Percentiles rank a stretch among this genome's conserved stretches.
These are phyloP conservation scores for Eristalinus aeneus DNA, from an alignment of 2,888 invertebrate genomes.

Conservation along the genomic window DNA sequence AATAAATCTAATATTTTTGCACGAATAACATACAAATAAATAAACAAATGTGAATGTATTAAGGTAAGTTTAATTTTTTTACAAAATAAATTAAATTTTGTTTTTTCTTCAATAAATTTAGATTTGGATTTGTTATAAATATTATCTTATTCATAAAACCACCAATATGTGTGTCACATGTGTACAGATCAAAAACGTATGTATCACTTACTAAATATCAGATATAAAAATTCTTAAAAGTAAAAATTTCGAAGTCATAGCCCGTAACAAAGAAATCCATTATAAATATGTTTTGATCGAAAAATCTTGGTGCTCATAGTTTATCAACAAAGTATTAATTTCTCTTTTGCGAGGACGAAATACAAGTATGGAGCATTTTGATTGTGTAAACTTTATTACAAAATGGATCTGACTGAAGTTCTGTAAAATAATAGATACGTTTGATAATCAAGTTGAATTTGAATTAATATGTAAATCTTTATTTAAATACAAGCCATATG, in stretches of 20 bases:
- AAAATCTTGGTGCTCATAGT: conserved; percentile 59
- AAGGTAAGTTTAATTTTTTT: not conserved
- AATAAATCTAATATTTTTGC: conserved; percentile 46
- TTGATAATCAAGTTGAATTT: not conserved
- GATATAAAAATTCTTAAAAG: not conserved
- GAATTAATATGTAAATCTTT: not conserved
- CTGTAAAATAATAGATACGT: conserved; percentile 11
- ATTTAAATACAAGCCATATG: not conserved
- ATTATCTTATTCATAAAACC: conserved; percentile 49
- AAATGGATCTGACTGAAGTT: conserved; percentile 62
- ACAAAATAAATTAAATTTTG: not conserved
- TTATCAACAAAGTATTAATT: conserved; percentile 9
- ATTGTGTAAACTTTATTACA: conserved; percentile 12
- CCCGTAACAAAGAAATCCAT: not conserved
- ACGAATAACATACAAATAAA: too few relatives aligned
- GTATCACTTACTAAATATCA: not conserved
- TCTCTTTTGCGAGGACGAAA: not conserved
- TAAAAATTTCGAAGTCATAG: not conserved
- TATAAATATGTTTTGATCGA: conserved; percentile 20
- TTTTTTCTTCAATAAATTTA: too few relatives aligned
- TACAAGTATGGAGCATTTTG: not conserved
- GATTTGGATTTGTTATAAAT: conserved; percentile 39
- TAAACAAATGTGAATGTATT: not conserved
- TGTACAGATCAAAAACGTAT: not conserved
- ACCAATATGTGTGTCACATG: conserved; percentile 67